Evolutionary conservation across 2,797 vertebrate species (phyloP).

Genomic region (Phyllotis vaccarum): DNA sequence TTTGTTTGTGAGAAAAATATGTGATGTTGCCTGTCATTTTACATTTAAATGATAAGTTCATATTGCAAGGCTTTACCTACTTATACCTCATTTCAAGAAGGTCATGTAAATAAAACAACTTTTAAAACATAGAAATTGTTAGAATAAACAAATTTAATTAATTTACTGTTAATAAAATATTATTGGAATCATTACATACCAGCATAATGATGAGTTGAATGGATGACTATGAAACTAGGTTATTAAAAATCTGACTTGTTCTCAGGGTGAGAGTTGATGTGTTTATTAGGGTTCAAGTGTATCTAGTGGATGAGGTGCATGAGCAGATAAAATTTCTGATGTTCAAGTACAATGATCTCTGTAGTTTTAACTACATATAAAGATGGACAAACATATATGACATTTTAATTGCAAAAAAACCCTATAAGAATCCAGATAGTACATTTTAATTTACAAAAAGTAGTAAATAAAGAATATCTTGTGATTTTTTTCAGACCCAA

Average conservation of each 20-base stretch:
- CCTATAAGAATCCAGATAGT: not conserved
- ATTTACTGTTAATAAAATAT: constrained; percentile 20
- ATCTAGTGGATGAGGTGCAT: not conserved
- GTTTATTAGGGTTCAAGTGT: not conserved
- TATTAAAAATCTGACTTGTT: not conserved
- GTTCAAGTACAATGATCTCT: not conserved
- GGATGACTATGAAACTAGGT: not conserved
- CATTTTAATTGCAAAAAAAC: not conserved
- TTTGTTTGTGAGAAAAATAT: constrained; percentile 56
- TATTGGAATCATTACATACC: not conserved
- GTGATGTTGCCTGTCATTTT: constrained; percentile 23
- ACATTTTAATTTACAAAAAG: constrained; percentile 43
- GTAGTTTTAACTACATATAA: not conserved
- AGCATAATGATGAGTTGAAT: not conserved
- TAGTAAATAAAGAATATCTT: not conserved
- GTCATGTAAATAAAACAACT: constrained; percentile 40
- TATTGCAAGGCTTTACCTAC: constrained; percentile 26
- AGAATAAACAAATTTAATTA: constrained; percentile 42
- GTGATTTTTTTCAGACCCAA: constrained; percentile 25
- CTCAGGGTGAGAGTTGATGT: not conserved
- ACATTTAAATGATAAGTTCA: constrained; percentile 58
- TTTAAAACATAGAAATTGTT: constrained; percentile 12
- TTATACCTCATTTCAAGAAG: constrained; percentile 49
- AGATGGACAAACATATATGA: not conserved
- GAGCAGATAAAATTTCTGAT: not conserved